Evolutionary conservation across 2,113 vertebrate genomes (phyloP).

Genomic region (Scomber japonicus): DNA sequence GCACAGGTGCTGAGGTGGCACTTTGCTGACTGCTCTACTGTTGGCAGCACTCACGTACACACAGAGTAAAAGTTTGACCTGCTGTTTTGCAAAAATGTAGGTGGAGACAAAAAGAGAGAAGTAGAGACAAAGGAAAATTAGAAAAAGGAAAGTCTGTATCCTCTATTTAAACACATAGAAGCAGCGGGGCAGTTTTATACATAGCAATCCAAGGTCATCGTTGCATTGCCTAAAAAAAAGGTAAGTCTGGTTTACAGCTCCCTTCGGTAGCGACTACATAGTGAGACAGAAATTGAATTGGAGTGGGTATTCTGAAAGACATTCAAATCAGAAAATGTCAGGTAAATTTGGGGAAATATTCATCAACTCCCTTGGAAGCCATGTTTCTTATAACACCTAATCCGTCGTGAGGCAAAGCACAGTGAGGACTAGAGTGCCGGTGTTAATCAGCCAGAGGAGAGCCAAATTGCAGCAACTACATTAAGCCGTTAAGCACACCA

Average conservation of each 20-base stretch:
- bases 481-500: constrained; percentile 82
- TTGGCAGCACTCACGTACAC: constrained; percentile 69
- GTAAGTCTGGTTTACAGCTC: constrained; percentile 3
- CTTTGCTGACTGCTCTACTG: constrained; percentile 80
- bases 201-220: constrained; percentile 52
- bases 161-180: constrained; percentile 20
- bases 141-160: constrained; percentile 21
- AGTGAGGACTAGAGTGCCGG: constrained; percentile 62
- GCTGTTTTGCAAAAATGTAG: constrained; percentile 69
- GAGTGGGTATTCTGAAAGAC: constrained; percentile 44
- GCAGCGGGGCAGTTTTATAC: constrained; percentile 16
- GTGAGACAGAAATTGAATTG: constrained; percentile 44
- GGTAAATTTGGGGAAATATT: constrained; percentile 63
- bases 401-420: constrained; percentile 65
- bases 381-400: constrained; percentile 74
- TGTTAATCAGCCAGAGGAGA: constrained; percentile 84
- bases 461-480: constrained; percentile 83
- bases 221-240: not conserved
- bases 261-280: constrained; percentile 35
- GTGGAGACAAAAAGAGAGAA: constrained; percentile 34
- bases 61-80: constrained; percentile 82
- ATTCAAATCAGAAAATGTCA: constrained; percentile 63
- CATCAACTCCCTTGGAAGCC: constrained; percentile 67
- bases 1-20: constrained; percentile 88
- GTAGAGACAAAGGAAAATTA: constrained; percentile 38